Evolutionary conservation across 2,113 vertebrate species (phyloP).

Genomic region (Lepus americanus): DNA sequence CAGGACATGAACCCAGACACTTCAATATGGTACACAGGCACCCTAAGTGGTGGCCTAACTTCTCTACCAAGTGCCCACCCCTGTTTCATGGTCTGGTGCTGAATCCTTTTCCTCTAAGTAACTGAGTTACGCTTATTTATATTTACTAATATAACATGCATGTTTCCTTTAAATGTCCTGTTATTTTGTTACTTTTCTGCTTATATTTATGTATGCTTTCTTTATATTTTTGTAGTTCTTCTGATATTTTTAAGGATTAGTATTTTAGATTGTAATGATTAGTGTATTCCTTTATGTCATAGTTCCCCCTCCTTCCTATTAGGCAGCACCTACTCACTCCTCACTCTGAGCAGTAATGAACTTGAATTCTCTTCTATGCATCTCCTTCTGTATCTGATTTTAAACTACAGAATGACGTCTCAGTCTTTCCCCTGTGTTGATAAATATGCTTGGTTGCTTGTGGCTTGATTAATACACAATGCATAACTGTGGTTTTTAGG

Average conservation of each 20-base stretch:
- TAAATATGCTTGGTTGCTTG: too few species aligned
- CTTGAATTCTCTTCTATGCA: not conserved
- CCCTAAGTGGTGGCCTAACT: too few species aligned
- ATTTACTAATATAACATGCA: not conserved
- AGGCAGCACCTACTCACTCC: not conserved
- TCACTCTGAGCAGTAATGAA: not conserved
- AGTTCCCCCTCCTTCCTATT: not conserved
- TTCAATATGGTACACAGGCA: too few species aligned
- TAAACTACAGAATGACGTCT: not conserved
- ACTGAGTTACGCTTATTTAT: not conserved
- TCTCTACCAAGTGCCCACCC: too few species aligned
- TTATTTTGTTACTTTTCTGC: not conserved
- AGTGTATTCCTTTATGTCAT: too few species aligned
- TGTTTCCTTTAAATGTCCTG: not conserved
- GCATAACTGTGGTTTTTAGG: not conserved
- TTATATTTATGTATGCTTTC: not conserved
- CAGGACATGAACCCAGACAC: too few species aligned
- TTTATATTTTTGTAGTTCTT: slow-evolving; percentile 24
- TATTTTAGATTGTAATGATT: slow-evolving; percentile 3
- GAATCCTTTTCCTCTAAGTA: not conserved
- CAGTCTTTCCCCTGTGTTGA: not conserved
- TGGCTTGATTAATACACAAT: not conserved
- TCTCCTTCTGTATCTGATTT: not conserved
- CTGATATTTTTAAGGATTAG: slow-evolving; percentile 4
- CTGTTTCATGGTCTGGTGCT: not conserved